Percentiles rank a stretch among this genome's conserved stretches.
These are phyloP conservation scores for Ceratitis capitata DNA, from an alignment of 1,140 invertebrate genomes.

Conservation along the genomic window DNA sequence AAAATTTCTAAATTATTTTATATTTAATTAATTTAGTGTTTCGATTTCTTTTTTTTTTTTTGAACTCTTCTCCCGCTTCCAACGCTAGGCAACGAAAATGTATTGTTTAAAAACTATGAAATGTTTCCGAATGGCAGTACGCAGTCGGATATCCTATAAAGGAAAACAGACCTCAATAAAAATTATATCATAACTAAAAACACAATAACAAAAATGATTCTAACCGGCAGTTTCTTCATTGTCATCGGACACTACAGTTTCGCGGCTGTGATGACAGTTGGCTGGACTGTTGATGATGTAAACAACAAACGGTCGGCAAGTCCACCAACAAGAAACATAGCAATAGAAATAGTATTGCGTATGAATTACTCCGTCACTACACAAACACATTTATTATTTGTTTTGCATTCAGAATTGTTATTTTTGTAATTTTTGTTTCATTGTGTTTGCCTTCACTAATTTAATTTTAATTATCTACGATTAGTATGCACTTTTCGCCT, in stretches of 20 bases:
- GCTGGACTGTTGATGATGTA: slow-evolving; percentile 6
- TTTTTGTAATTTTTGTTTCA: not conserved
- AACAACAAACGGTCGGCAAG: not conserved
- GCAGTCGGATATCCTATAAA: too few species aligned
- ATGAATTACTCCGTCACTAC: too few species aligned
- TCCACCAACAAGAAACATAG: slow-evolving; percentile 6
- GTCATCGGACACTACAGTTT: not conserved
- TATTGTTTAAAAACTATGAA: too few species aligned
- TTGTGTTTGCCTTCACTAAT: slow-evolving; percentile 31
- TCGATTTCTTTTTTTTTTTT: not conserved
- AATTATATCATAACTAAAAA: too few species aligned
- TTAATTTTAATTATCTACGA: slow-evolving; percentile 43
- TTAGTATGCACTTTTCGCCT: slow-evolving; percentile 39
- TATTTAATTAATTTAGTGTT: not conserved
- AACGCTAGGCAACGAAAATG: too few species aligned
- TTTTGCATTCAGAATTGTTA: not conserved
- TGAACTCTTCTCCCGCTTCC: not conserved
- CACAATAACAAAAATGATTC: too few species aligned
- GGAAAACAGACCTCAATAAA: not conserved
- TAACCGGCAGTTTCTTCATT: not conserved
- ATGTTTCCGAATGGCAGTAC: too few species aligned
- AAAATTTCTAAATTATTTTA: too few species aligned
- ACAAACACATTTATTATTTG: too few species aligned
- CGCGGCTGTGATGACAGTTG: not conserved
- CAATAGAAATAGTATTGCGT: slow-evolving; percentile 15